Conservation (phyloP, 2,888 invertebrate species). For the Clepsis dumicolana region DNA sequence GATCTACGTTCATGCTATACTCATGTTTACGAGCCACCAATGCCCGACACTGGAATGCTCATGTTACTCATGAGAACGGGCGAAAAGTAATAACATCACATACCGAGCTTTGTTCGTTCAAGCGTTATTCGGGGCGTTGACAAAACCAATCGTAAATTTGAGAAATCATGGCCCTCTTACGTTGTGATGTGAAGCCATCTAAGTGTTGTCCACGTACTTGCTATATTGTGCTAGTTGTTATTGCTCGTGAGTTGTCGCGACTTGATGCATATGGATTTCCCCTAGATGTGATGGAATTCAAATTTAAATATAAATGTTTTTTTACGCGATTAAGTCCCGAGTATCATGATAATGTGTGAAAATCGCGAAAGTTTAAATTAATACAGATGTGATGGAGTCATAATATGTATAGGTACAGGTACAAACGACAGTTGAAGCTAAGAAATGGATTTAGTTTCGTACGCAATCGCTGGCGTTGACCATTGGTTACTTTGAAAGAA, state of each 20-base stretch:
- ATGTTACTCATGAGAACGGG: conserved; percentile 43
- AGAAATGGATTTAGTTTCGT: too few species aligned
- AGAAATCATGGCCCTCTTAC: conserved; percentile 52
- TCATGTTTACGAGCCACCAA: conserved; percentile 64
- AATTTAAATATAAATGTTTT: too few species aligned
- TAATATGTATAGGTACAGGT: too few species aligned
- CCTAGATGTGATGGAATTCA: too few species aligned
- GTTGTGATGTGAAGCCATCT: conserved; percentile 13
- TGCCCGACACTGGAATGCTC: conserved; percentile 53
- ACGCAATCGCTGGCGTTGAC: too few species aligned
- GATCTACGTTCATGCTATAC: conserved; percentile 52
- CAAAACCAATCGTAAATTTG: conserved; percentile 64
- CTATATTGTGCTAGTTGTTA: background rate
- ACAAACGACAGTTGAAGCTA: too few species aligned
- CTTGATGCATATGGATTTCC: too few species aligned
- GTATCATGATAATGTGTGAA: too few species aligned
- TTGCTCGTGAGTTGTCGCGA: background rate
- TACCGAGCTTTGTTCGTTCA: conserved; percentile 53
- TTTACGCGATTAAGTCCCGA: too few species aligned
- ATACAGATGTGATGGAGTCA: too few species aligned
- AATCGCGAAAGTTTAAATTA: too few species aligned
- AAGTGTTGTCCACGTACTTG: conserved; percentile 14
- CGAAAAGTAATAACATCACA: conserved; percentile 22
- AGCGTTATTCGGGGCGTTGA: conserved; percentile 55
- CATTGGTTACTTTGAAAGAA: background rate